Percentiles rank a stretch among this genome's conserved stretches.
phyloP scores from a whole-genome alignment of 1,140 invertebrate genomes.

The Ctenoplectra terminalis region DNA sequence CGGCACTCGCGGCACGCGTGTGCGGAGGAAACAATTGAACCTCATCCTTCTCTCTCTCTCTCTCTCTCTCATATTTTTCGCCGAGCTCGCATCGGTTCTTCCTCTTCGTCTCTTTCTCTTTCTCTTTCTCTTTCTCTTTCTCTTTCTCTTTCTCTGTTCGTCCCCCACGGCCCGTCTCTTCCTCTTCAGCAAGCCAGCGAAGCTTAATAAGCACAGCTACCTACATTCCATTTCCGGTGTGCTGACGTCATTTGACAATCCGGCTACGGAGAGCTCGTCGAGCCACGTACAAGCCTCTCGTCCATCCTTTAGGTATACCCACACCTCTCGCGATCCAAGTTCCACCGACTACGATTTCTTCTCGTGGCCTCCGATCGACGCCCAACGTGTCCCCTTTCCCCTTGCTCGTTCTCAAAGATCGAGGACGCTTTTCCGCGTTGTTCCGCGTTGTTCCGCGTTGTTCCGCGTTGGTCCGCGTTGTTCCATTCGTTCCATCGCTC shows the following conservation, averaged over 20 bases:
- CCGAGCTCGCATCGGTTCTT: slow-evolving; percentile 33
- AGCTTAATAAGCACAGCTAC: slow-evolving; percentile 82
- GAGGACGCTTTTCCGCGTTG: background rate
- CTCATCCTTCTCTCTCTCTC: slow-evolving; percentile 68
- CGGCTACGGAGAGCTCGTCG: slow-evolving; percentile 71
- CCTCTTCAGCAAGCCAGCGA: slow-evolving; percentile 49
- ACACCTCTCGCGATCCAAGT: slow-evolving; percentile 39
- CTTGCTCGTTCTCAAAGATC: background rate
- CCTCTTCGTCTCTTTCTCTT: slow-evolving; percentile 42
- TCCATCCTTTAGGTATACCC: slow-evolving; percentile 59
- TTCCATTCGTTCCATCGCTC: background rate
- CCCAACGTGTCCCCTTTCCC: slow-evolving; percentile 7
- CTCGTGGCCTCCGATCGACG: slow-evolving; percentile 37
- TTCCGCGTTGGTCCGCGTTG: too few species aligned
- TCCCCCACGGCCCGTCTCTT: slow-evolving; percentile 13
- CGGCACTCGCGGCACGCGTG: slow-evolving; percentile 78
- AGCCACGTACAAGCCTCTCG: slow-evolving; percentile 61
- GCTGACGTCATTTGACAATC: slow-evolving; percentile 81
- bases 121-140: too few species aligned
- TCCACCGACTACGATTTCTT: slow-evolving; percentile 26
- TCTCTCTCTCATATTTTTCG: slow-evolving; percentile 39
- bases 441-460: background rate
- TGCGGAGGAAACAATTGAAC: slow-evolving; percentile 82
- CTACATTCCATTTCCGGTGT: slow-evolving; percentile 83
- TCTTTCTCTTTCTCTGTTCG: slow-evolving; percentile 48